These are phyloP conservation scores for Notocelia uddmanniana DNA, from an alignment of 2,888 invertebrate species.

Conservation along the genomic window DNA sequence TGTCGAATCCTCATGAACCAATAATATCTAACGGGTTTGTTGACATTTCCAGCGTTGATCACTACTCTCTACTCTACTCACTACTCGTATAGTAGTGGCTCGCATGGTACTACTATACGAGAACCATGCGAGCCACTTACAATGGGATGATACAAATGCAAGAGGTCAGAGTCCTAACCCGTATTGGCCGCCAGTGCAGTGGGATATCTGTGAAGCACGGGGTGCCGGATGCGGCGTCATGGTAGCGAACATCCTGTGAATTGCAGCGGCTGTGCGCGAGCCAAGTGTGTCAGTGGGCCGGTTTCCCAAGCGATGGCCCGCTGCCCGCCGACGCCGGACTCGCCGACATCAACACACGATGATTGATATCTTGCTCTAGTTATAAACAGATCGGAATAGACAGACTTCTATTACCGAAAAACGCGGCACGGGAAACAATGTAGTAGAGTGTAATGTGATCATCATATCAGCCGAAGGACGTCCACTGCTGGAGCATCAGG, in stretches of 20 bases:
- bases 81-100: too few species aligned
- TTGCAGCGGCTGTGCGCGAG: slow-evolving; percentile 29
- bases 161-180: background rate
- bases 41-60: too few species aligned
- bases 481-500: too few species aligned
- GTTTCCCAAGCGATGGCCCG: slow-evolving; percentile 38
- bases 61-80: too few species aligned
- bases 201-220: background rate
- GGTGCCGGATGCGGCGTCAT: slow-evolving; percentile 13
- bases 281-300: slow-evolving; percentile 44
- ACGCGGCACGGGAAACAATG: background rate
- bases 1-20: background rate
- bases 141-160: background rate
- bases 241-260: background rate
- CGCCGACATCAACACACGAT: background rate
- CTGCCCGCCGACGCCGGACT: slow-evolving; percentile 18
- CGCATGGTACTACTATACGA: too few species aligned
- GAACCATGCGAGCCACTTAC: background rate
- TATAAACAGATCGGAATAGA: slow-evolving; percentile 9
- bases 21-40: background rate
- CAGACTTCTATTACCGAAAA: background rate
- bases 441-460: background rate
- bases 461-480: too few species aligned
- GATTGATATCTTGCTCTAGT: background rate
- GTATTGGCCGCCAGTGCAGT: background rate